Evolutionary conservation across 1,140 invertebrate species (phyloP).

Genomic region (Chlorops oryzae): DNA sequence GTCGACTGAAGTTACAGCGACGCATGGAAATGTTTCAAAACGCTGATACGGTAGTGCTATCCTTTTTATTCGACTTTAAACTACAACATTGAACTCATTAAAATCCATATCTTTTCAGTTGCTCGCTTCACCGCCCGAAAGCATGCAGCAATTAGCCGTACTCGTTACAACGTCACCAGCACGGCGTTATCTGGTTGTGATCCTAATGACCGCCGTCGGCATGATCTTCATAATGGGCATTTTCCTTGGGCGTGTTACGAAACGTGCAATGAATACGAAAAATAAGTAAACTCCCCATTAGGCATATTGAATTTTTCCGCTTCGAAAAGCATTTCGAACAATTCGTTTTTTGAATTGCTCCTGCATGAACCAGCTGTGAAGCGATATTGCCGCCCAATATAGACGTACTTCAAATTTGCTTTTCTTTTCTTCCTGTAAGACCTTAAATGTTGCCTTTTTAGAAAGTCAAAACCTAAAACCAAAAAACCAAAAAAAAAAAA

Average conservation of each 20-base stretch:
- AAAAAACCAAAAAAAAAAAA: too few relatives aligned
- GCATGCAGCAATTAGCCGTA: constrained; percentile 63
- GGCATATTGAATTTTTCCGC: too few relatives aligned
- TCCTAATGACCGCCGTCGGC: constrained; percentile 63
- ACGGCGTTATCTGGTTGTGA: constrained; percentile 69
- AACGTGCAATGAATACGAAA: constrained; percentile 63
- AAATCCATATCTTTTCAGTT: constrained; percentile 50
- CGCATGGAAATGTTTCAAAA: constrained; percentile 85
- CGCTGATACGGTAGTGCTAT: constrained; percentile 70
- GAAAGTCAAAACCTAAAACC: too few relatives aligned
- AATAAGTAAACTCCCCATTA: constrained; percentile 41
- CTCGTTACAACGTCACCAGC: constrained; percentile 66
- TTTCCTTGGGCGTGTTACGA: constrained; percentile 72
- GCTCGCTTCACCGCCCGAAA: constrained; percentile 54
- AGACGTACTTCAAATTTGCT: too few relatives aligned
- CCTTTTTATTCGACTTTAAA: constrained; percentile 20
- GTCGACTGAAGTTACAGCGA: constrained; percentile 68
- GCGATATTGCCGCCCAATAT: too few relatives aligned
- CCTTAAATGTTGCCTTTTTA: too few relatives aligned
- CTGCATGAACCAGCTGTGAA: too few relatives aligned
- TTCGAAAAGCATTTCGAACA: too few relatives aligned
- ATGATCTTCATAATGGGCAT: constrained; percentile 75
- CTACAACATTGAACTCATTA: neutral
- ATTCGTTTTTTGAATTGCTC: too few relatives aligned
- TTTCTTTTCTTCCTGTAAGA: too few relatives aligned